Evolutionary conservation across 2,888 invertebrate genomes (phyloP).

Genomic region (Graphium colonna): DNA sequence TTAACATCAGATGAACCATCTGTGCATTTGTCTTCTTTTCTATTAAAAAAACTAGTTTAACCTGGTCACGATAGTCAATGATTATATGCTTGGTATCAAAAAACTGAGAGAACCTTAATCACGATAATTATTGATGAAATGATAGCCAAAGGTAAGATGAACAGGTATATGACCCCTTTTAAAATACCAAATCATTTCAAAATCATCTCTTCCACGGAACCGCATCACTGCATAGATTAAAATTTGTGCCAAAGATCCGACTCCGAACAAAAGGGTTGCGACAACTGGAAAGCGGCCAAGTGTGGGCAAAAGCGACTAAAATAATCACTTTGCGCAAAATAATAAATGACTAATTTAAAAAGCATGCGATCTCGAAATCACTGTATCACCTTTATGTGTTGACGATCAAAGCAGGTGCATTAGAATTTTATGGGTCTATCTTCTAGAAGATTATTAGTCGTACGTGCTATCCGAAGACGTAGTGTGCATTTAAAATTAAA

Average conservation of each 20-base stretch:
- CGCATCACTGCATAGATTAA: constrained; percentile 16
- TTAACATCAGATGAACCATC: too few relatives aligned
- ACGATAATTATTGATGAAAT: not conserved
- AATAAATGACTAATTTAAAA: constrained; percentile 23
- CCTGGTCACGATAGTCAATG: too few relatives aligned
- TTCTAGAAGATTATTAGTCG: too few relatives aligned
- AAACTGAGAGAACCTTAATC: too few relatives aligned
- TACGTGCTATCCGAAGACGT: too few relatives aligned
- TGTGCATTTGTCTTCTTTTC: too few relatives aligned
- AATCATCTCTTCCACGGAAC: constrained; percentile 1
- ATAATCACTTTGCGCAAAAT: constrained; percentile 24
- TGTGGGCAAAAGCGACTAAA: constrained; percentile 23
- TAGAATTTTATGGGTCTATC: not conserved
- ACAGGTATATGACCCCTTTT: not conserved
- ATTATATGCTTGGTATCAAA: too few relatives aligned
- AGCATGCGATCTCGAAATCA: constrained; percentile 11
- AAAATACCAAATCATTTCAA: not conserved
- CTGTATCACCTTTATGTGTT: constrained; percentile 10
- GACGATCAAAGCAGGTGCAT: not conserved
- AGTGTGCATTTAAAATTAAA: not conserved
- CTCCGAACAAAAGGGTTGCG: constrained; percentile 23
- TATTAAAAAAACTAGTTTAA: too few relatives aligned
- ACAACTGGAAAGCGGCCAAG: constrained; percentile 24
- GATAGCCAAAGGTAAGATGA: not conserved
- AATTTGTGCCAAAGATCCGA: constrained; percentile 21